Percentiles rank a stretch among this genome's conserved stretches.
phyloP scores from a whole-genome alignment of 2,797 vertebrate genomes.

The Cossypha dichroa region DNA sequence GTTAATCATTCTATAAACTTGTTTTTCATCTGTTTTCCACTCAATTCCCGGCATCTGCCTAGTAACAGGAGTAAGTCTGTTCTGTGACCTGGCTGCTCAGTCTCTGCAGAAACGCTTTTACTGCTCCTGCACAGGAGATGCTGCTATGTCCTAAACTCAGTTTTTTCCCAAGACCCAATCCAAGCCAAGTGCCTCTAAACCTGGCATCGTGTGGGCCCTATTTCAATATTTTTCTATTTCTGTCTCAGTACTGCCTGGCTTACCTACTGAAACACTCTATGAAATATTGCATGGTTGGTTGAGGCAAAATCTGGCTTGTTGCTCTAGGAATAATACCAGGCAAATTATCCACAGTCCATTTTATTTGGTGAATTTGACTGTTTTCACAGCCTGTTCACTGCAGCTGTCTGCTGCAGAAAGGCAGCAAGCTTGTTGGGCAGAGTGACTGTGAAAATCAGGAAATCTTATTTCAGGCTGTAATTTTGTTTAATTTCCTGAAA shows the following conservation, averaged over 20 bases:
- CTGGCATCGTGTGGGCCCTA: not conserved
- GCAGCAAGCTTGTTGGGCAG: conserved; percentile 11
- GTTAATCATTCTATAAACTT: not conserved
- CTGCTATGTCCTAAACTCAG: not conserved
- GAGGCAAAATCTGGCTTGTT: not conserved
- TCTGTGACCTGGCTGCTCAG: not conserved
- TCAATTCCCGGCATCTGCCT: not conserved
- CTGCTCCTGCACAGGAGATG: not conserved
- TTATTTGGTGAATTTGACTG: conserved; percentile 1
- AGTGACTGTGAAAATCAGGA: conserved; percentile 7
- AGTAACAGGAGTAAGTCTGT: not conserved
- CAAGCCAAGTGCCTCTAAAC: not conserved
- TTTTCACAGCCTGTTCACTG: conserved; percentile 34
- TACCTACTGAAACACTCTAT: not conserved
- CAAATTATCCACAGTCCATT: conserved; percentile 31
- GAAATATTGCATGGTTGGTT: not conserved
- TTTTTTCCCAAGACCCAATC: not conserved
- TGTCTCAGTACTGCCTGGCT: not conserved
- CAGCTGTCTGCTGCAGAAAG: conserved; percentile 32
- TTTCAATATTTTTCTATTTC: not conserved
- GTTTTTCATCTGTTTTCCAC: not conserved
- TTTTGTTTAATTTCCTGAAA: conserved; percentile 7
- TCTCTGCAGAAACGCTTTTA: not conserved
- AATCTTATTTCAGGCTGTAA: not conserved
- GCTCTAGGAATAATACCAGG: conserved; percentile 34